These are phyloP conservation scores for Tortricodes alternella DNA, from an alignment of 2,888 invertebrate genomes.

Conservation along the genomic window DNA sequence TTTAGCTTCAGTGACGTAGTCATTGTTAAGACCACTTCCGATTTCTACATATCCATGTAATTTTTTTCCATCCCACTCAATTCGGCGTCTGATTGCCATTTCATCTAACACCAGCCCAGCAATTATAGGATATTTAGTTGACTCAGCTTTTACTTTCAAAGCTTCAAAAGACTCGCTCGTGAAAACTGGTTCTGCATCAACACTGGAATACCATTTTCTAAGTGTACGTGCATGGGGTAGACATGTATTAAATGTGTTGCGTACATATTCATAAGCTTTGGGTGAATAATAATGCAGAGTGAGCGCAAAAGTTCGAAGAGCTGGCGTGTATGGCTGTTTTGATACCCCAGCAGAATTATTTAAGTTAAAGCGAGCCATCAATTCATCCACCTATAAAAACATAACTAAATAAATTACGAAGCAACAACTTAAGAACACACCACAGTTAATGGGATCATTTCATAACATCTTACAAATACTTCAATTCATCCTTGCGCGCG, in stretches of 20 bases:
- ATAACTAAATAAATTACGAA: background rate
- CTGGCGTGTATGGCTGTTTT: background rate
- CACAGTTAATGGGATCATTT: too few species aligned
- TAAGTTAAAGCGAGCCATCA: background rate
- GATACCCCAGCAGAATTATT: background rate
- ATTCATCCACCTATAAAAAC: background rate
- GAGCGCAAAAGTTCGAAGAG: slow-evolving; percentile 11
- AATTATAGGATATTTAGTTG: slow-evolving; percentile 1
- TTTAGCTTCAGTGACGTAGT: background rate
- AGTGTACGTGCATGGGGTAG: slow-evolving; percentile 2
- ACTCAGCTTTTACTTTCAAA: slow-evolving; percentile 18
- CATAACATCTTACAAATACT: too few species aligned
- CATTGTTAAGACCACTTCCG: slow-evolving; percentile 27
- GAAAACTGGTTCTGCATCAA: slow-evolving; percentile 26
- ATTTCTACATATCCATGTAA: slow-evolving; percentile 31
- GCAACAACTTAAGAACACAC: too few species aligned
- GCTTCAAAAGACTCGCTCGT: slow-evolving; percentile 28
- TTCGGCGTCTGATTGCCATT: slow-evolving; percentile 34
- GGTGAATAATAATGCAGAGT: slow-evolving; percentile 25
- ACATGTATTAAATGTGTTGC: background rate
- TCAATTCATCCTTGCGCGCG: too few species aligned
- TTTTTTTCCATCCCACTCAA: slow-evolving; percentile 34
- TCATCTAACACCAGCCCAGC: slow-evolving; percentile 30
- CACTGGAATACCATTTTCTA: slow-evolving; percentile 15
- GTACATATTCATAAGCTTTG: slow-evolving; percentile 30